Evolutionary conservation across 1,140 invertebrate species (phyloP), one percentile per base, ranked within the genome.

Genomic region (Leguminivora glycinivorella): DNA sequence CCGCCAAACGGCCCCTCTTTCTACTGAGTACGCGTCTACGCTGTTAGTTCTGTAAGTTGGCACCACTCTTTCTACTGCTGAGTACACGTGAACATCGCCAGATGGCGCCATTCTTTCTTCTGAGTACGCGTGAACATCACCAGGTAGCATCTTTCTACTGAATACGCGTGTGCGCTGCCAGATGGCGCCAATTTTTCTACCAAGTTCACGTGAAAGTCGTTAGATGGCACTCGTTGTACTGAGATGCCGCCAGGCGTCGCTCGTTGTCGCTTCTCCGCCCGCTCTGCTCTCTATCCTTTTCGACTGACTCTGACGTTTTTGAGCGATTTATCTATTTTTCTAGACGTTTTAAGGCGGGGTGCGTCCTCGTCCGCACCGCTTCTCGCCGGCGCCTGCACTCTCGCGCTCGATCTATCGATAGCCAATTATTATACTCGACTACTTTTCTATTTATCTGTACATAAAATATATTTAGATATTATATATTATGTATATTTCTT

Each of bases 1-100:
- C 92, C 83, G 83, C 94, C 81, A 92, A 94, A 91, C 85, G 95
- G 81, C 85, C 93, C 82, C 86, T 95, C 38, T 94, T 94, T 17
- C 95, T 95, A 95, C 95, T 47, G 95, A 96, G 89, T 95, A 96
- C 83, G 95, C 95, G 92, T 96, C 93, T 95, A 91, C 85, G 80
- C 87, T 85, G 82, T n/a, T 43, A 17, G 40, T 12, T 38, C n/a
- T n/a, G n/a, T n/a, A n/a, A n/a, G n/a, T n/a, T n/a, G 56, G 70
- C 74, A 68, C 74, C 77, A 76, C 93, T 81, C 86, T 95, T 31
- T 94, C 95, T 17, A 95, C 95, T 1, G 95, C 95, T 47, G 95
- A 96, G 89, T 95, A 96, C 83, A 95, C 95, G 92, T 96, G 93
- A 95, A 91, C 85, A 81, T 86, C 85, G 82, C 40, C 17, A 17